These are phyloP conservation scores for Thymelicus acteon DNA, from an alignment of 2,888 invertebrate genomes.

Conservation along the genomic window DNA sequence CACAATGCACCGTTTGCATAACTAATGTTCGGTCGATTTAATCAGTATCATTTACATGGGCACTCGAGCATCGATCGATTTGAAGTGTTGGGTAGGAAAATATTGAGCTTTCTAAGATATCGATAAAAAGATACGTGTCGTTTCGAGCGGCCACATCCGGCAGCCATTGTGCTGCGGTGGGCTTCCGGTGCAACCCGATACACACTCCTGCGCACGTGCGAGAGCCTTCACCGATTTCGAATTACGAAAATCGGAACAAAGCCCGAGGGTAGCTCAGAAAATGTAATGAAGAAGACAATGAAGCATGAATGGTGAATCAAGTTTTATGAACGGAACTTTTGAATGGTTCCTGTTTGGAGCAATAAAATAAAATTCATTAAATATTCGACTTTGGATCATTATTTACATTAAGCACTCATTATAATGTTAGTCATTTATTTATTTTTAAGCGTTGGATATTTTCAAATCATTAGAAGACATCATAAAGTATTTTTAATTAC, in stretches of 20 bases:
- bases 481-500: too few relatives aligned
- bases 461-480: too few relatives aligned
- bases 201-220: slow-evolving; percentile 84
- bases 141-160: slow-evolving; percentile 83
- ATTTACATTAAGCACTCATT: too few relatives aligned
- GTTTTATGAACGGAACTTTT: slow-evolving; percentile 3
- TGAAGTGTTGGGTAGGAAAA: slow-evolving; percentile 76
- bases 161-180: slow-evolving; percentile 77
- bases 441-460: too few relatives aligned
- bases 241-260: slow-evolving; percentile 70
- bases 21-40: slow-evolving; percentile 37
- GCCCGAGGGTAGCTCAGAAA: slow-evolving; percentile 43
- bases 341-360: neutral
- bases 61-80: slow-evolving; percentile 63
- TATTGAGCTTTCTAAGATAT: slow-evolving; percentile 81
- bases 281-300: slow-evolving; percentile 45
- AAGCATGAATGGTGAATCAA: slow-evolving; percentile 7
- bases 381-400: neutral
- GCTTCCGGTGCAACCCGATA: slow-evolving; percentile 84
- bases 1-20: slow-evolving; percentile 36
- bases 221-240: slow-evolving; percentile 76
- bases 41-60: slow-evolving; percentile 57
- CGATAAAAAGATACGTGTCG: slow-evolving; percentile 84
- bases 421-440: too few relatives aligned
- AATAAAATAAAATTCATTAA: neutral